phyloP scores from a whole-genome alignment of 2,888 invertebrate species.

The Erannis defoliaria region DNA sequence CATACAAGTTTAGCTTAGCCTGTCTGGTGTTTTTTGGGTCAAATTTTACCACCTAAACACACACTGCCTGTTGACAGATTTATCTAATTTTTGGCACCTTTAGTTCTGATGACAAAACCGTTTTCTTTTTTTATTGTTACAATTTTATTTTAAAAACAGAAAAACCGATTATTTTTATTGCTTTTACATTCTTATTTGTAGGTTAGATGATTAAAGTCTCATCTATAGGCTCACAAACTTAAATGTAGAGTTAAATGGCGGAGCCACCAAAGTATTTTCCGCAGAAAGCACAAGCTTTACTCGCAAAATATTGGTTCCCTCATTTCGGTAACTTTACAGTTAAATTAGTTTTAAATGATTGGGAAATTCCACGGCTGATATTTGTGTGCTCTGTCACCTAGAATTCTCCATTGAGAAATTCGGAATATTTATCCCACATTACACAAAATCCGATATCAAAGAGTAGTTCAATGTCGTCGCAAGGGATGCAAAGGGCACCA shows the following conservation, averaged over 20 bases:
- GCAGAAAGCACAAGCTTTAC: not conserved
- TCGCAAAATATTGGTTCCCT: not conserved
- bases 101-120: too few species aligned
- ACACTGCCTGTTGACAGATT: too few species aligned
- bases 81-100: too few species aligned
- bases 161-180: not conserved
- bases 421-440: constrained; percentile 56
- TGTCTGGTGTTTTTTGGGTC: too few species aligned
- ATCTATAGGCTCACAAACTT: not conserved
- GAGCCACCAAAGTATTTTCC: not conserved
- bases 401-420: constrained; percentile 46
- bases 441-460: constrained; percentile 61
- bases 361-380: constrained; percentile 27
- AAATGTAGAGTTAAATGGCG: not conserved
- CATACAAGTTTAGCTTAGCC: too few species aligned
- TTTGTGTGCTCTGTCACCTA: constrained; percentile 28
- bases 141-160: not conserved
- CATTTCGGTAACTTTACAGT: not conserved
- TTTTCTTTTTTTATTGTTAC: too few species aligned
- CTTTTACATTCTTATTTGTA: not conserved
- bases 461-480: constrained; percentile 57
- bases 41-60: too few species aligned
- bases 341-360: constrained; percentile 6
- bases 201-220: constrained; percentile 13
- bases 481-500: constrained; percentile 60